A percentile compares a stretch with the other conserved stretches of the same genome.
phyloP scores from a whole-genome alignment of 2,113 vertebrate species.

The Chascanopsetta lugubris region DNA sequence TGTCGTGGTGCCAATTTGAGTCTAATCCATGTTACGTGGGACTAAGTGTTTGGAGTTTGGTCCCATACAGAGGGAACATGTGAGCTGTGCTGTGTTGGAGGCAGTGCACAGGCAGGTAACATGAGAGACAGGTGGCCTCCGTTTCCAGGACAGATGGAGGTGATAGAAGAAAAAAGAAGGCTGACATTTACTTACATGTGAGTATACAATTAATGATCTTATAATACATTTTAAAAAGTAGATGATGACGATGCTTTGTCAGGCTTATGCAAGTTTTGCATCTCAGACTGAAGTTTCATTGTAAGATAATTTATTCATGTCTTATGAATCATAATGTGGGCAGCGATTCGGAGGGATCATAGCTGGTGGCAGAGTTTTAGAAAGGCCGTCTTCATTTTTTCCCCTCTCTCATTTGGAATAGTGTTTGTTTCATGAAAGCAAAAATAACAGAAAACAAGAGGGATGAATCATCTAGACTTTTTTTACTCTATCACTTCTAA shows the following conservation, averaged over 20 bases:
- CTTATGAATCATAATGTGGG: neutral
- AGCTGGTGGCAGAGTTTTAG: neutral
- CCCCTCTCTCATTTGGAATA: neutral
- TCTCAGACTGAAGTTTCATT: neutral
- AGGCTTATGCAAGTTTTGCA: no score
- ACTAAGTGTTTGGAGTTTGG: no score
- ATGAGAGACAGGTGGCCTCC: slow-evolving; percentile 37
- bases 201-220: neutral
- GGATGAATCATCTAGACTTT: no score
- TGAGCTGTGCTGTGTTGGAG: slow-evolving; percentile 27
- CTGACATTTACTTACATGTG: neutral
- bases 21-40: neutral
- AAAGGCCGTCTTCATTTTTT: neutral
- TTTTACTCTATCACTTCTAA: neutral
- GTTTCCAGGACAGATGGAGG: slow-evolving; percentile 51
- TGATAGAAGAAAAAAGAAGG: slow-evolving; percentile 14
- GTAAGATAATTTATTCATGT: neutral
- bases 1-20: slow-evolving; percentile 7
- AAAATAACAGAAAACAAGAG: no score
- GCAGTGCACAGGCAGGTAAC: slow-evolving; percentile 43
- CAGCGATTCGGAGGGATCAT: neutral
- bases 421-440: neutral
- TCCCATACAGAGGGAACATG: slow-evolving; percentile 19
- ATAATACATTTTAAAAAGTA: neutral
- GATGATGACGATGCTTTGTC: no score